Evolutionary conservation across 1,140 invertebrate genomes (phyloP).

Genomic region (Drosophila lacertosa): DNA sequence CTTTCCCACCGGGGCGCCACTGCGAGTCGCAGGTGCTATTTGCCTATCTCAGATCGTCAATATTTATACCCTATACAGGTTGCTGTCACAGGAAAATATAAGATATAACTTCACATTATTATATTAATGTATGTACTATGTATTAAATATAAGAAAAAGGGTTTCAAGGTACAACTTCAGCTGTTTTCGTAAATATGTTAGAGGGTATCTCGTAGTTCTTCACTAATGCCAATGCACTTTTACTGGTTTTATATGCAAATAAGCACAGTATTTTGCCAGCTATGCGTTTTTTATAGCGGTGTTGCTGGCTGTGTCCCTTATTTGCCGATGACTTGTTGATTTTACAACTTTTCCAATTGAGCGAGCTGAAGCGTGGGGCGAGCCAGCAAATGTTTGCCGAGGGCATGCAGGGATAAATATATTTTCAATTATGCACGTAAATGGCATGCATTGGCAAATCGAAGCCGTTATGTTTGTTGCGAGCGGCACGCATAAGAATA

Average conservation of each 20-base stretch:
- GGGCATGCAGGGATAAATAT: slow-evolving; percentile 29
- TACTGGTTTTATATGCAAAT: slow-evolving; percentile 65
- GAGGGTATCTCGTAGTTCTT: slow-evolving; percentile 2
- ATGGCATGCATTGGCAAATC: slow-evolving; percentile 27
- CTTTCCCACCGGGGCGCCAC: not conserved
- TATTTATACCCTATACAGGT: not conserved
- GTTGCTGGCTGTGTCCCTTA: slow-evolving; percentile 55
- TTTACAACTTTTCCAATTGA: slow-evolving; percentile 80
- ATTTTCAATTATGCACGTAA: slow-evolving; percentile 63
- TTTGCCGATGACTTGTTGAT: slow-evolving; percentile 80
- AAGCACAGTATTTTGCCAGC: slow-evolving; percentile 67
- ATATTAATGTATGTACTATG: too few relatives aligned
- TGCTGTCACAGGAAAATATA: not conserved
- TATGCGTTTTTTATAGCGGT: slow-evolving; percentile 49
- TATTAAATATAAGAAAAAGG: too few relatives aligned
- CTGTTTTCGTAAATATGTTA: too few relatives aligned
- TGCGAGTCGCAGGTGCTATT: slow-evolving; percentile 46
- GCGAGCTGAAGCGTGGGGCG: slow-evolving; percentile 38
- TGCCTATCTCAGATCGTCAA: slow-evolving; percentile 20
- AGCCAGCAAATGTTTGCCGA: slow-evolving; percentile 34
- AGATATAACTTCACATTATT: too few relatives aligned
- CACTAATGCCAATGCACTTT: not conserved
- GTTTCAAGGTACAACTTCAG: too few relatives aligned
- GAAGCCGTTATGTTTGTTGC: slow-evolving; percentile 28
- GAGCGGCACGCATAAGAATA: slow-evolving; percentile 22